Evolutionary conservation across 1,140 invertebrate species (phyloP), one percentile per base, ranked within the genome.

Genomic region (Meloidogyne chitwoodi): DNA sequence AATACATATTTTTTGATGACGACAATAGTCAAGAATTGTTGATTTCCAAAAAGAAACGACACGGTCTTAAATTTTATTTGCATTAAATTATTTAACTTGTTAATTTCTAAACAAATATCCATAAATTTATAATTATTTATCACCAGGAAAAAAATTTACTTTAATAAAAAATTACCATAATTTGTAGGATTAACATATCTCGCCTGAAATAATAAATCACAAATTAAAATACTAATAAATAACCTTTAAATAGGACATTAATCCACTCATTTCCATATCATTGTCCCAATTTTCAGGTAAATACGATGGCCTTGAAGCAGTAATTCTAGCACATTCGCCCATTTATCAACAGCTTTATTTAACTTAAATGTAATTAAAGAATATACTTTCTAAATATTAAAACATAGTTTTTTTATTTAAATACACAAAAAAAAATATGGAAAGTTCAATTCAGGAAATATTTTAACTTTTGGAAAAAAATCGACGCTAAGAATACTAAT

Each of bases 31-130:
- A 64, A 61, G 29, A 8, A 73, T 85, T 16, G 76, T 63, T 14
- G 83, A 72, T 34, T 77, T 77, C 83, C 83, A 84, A 74, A 84
- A 84, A 16, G 77, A 66, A 16, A 84, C 38, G 27, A 85, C 78
- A 41, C 83, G 66, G 41, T 84, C 83, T 62, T 16, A 70, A 69
- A 44, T 70, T 70, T 38, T 3, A 27, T 38, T n/a, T n/a, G 6
- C 10, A 8, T 56, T 22, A 6, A 0, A 8, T 56, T 56, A 14
- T 48, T n/a, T n/a, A 14, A 1, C n/a, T n/a, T n/a, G n/a, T n/a
- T n/a, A n/a, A n/a, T n/a, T n/a, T n/a, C n/a, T n/a, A n/a, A n/a
- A n/a, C n/a, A n/a, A n/a, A n/a, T n/a, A n/a, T n/a, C n/a, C n/a
- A n/a, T n/a, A n/a, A n/a, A n/a, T n/a, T n/a, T n/a, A n/a, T n/a